Base-by-base conservation (phyloP, 2,113 vertebrate genomes). In the Oncorhynchus gorbuscha region DNA sequence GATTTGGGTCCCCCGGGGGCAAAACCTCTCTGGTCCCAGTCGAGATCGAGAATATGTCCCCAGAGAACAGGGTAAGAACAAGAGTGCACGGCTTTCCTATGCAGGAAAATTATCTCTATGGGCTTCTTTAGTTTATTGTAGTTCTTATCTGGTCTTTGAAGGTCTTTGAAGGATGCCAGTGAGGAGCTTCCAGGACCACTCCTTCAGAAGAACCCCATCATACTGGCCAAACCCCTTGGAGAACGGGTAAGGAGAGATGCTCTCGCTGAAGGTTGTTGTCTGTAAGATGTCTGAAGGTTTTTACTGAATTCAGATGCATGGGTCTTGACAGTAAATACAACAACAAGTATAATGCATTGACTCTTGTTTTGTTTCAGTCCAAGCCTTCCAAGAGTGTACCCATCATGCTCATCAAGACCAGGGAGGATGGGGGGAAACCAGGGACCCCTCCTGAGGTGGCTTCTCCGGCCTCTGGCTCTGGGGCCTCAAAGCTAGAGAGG, bases 201-300 rank as follows among this genome's bases (percentile, higher is more conserved):
- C 74, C 94, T 97, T 78, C 95, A 95, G 88, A 97, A 97, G 83
- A 97, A 96, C 0, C 96, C 96, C 22, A 97, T 97, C 83, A 97
- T 97, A 81, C 93, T 97, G 22, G 95, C 96, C 0, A 97, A 97
- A 78, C 96, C 96, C 22, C 94, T 96, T 0, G 94, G 93, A 1
- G 96, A 97, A 78, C 93, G 96, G 90, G 96, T 97, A 86, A 69
- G 6, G 32, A n/a, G 28, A 20, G 5, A 55, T 13, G 1, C 3
- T 55, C 51, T 18, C 3, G 16, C 16, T 55, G 1, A 18, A 55
- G 16, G 51, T 55, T 55, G 16, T 55, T 2, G 39, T 45, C 39
- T 45, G 2, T 45, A 45, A 11, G 39, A 9, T 18, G 51, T 18
- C 16, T 55, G 1, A 55, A 55, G 4, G 51, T 55, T 55, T 32